Percentiles rank a stretch among this genome's conserved stretches.
Conservation (phyloP, 1,140 invertebrate species). For the Saxidomus purpurata region DNA sequence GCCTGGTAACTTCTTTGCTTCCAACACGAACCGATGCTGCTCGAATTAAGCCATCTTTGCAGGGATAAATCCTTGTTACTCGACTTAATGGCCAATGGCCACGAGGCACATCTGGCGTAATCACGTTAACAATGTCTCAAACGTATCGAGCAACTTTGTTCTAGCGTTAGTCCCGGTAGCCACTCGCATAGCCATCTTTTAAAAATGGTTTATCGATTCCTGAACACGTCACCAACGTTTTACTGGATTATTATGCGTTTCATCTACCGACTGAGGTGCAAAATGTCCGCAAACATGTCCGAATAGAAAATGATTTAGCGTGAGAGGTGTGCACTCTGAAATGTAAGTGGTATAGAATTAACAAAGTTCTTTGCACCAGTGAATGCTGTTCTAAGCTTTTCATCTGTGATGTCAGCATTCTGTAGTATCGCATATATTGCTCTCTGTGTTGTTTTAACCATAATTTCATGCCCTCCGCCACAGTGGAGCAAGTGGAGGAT, state of each 20-base stretch:
- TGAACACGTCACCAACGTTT: no score
- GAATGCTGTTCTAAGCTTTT: constrained; percentile 38
- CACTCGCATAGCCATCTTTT: no score
- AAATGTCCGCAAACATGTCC: constrained; percentile 5
- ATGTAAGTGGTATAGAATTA: constrained; percentile 39
- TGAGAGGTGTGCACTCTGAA: constrained; percentile 13
- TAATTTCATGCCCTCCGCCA: constrained; percentile 82
- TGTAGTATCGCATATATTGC: constrained; percentile 50
- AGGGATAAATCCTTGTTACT: not conserved
- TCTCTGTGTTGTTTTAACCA: constrained; percentile 82
- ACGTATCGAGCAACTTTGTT: no score
- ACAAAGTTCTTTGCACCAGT: constrained; percentile 46
- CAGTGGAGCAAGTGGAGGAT: constrained; percentile 12
- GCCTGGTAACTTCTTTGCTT: not conserved
- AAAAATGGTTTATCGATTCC: no score
- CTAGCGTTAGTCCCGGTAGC: no score
- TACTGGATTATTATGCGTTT: constrained; percentile 12
- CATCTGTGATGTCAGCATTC: constrained; percentile 58
- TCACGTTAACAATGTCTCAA: not conserved
- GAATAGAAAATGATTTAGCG: constrained; percentile 41
- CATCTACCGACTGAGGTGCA: not conserved
- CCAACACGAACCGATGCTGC: not conserved
- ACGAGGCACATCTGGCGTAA: not conserved
- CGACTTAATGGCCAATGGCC: not conserved
- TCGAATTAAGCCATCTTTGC: not conserved